Base-by-base conservation (phyloP, 2,113 vertebrate species). In the Pyrgilauda ruficollis region DNA sequence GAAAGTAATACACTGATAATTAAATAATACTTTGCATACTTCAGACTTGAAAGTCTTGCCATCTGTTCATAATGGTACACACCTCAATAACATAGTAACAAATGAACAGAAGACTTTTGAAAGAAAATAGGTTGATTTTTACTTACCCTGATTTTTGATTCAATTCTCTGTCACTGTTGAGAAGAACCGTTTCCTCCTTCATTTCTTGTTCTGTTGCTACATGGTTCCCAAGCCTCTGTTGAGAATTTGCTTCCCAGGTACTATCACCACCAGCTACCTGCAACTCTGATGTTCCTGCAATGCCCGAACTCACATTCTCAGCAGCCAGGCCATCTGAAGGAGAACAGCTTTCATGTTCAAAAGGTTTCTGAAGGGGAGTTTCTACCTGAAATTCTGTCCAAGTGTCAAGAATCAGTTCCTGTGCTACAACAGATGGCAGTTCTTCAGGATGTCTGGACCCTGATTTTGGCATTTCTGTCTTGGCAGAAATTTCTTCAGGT, bases 141-240 rank as follows among this genome's bases (percentile, higher is more conserved):
- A 73, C 98, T 98, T 98, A 98, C 98, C 96, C 80, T 9, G 67
- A 58, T 58, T 89, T 88, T 80, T 84, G 62, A 87, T 37, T 92
- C n/a, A 13, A n/a, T 75, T 96, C 87, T 85, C 52, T 72, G 53
- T 83, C 88, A 72, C 20, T 87, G 74, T 68, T 95, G 47, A 97
- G 81, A 96, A 97, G 94, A 77, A 92, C 69, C 0, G 4, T 94
- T 86, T 98, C 96, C 26, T 96, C 94, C 88, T 97, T 96, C 18
- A 66, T 33, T 95, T 97, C 93, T 23, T 64, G 75, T 79, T 93
- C 93, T 86, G 52, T 68, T 82, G 77, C 55, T 58, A 44, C 2
- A 5, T 88, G 89, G 91, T 76, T 92, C 86, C 73, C 37, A 21
- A 94, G n/a, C 35, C 13, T 72, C 61, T 76, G 92, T 17, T 91